Conservation (phyloP, 2,888 invertebrate species). For the Siphlonurus alternatus region DNA sequence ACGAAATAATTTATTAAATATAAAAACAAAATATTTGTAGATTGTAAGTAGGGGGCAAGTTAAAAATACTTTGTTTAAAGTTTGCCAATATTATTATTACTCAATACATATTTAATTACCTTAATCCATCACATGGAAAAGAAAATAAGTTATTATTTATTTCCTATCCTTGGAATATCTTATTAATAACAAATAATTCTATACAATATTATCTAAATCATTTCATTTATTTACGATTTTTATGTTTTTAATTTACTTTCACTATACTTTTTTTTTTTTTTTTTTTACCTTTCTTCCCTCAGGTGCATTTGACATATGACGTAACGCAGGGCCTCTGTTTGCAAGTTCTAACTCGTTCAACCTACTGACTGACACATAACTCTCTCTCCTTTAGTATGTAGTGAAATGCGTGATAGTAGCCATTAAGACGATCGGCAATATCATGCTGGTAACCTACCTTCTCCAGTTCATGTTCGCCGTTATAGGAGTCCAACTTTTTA, state of each 20-base stretch:
- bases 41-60: too few relatives aligned
- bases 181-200: too few relatives aligned
- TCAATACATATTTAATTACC: too few relatives aligned
- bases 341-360: slow-evolving; percentile 6
- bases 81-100: too few relatives aligned
- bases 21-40: too few relatives aligned
- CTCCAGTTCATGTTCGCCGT: slow-evolving; percentile 99
- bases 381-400: slow-evolving; percentile 64
- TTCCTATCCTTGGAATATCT: too few relatives aligned
- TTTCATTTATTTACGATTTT: background rate
- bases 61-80: too few relatives aligned
- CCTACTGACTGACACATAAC: slow-evolving; percentile 10
- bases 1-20: too few relatives aligned
- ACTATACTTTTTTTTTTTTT: slow-evolving; percentile 13
- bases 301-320: slow-evolving; percentile 11
- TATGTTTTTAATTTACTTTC: slow-evolving; percentile 10
- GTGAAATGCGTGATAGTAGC: slow-evolving; percentile 99
- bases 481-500: slow-evolving; percentile 99
- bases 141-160: too few relatives aligned
- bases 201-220: too few relatives aligned
- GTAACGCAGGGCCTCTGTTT: slow-evolving; percentile 6
- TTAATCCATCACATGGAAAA: too few relatives aligned
- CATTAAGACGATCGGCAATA: slow-evolving; percentile 98
- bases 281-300: slow-evolving; percentile 9
- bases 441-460: slow-evolving; percentile 98